Conservation (phyloP, 2,888 invertebrate species). For the Yponomeuta evonymella region DNA sequence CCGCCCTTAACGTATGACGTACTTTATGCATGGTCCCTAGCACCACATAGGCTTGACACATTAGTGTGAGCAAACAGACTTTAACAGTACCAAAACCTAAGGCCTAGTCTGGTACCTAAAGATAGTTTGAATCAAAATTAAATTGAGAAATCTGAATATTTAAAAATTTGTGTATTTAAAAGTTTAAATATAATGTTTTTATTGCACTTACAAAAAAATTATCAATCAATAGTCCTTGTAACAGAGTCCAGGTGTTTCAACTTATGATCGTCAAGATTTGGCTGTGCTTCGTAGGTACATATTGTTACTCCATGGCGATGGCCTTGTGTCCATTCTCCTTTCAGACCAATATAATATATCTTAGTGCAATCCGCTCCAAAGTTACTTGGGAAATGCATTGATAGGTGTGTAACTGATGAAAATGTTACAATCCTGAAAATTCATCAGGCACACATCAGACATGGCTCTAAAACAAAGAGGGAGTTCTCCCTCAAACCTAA, state of each 20-base stretch:
- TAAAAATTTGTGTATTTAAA: too few species aligned
- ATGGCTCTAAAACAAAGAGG: constrained; percentile 18
- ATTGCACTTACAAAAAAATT: background rate
- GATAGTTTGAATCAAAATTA: too few species aligned
- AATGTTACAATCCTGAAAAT: constrained; percentile 91
- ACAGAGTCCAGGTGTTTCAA: constrained; percentile 79
- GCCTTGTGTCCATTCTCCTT: constrained; percentile 92
- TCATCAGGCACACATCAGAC: background rate
- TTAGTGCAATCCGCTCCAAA: constrained; percentile 90
- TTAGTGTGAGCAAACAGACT: too few species aligned
- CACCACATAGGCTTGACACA: too few species aligned
- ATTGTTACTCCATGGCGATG: constrained; percentile 94
- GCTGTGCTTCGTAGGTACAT: constrained; percentile 91
- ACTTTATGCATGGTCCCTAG: too few species aligned
- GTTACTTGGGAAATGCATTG: constrained; percentile 92
- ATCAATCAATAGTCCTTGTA: constrained; percentile 62
- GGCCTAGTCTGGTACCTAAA: too few species aligned
- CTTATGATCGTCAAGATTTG: constrained; percentile 91
- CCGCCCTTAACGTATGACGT: too few species aligned
- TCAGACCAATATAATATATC: constrained; percentile 95
- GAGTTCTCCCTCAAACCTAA: background rate
- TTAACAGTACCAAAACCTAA: too few species aligned
- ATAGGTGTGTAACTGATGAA: constrained; percentile 90
- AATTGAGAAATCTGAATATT: too few species aligned
- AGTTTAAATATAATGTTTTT: background rate